Conservation (phyloP, 2,113 vertebrate genomes). For the Hemiprocne comata region DNA sequence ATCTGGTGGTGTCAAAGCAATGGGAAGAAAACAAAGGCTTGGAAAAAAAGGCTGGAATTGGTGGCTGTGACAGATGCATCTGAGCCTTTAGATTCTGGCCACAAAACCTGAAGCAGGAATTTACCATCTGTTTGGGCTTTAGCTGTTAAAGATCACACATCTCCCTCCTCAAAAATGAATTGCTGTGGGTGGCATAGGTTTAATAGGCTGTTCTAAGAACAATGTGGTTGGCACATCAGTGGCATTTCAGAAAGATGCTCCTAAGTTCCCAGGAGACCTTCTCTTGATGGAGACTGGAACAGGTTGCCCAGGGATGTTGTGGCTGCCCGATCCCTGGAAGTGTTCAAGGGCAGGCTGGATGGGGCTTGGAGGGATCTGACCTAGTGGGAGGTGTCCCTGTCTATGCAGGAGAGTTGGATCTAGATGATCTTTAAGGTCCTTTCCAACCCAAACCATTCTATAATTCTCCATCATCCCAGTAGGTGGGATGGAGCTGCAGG, state of each 20-base stretch:
- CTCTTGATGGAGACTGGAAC: too few species aligned
- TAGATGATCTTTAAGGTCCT: too few species aligned
- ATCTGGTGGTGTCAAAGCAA: constrained; percentile 35
- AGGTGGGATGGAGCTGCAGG: background rate
- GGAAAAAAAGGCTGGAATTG: constrained; percentile 10
- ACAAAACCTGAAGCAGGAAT: constrained; percentile 28
- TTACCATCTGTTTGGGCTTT: constrained; percentile 47
- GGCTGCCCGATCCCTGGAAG: background rate
- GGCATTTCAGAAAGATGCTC: background rate
- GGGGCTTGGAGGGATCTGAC: too few species aligned
- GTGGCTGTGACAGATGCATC: background rate
- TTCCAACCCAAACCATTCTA: too few species aligned
- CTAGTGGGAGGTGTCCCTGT: too few species aligned
- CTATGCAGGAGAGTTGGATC: too few species aligned
- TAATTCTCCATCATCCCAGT: background rate
- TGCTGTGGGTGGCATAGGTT: background rate
- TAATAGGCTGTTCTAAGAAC: background rate
- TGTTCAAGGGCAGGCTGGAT: too few species aligned
- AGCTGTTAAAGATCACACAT: background rate
- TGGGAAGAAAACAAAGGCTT: constrained; percentile 42
- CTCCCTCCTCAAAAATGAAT: background rate
- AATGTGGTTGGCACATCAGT: background rate
- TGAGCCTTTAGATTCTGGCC: constrained; percentile 15
- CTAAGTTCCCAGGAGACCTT: background rate
- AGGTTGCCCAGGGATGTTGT: background rate